phyloP scores from a whole-genome alignment of 1,140 invertebrate species.

The Bombus soroeensis region DNA sequence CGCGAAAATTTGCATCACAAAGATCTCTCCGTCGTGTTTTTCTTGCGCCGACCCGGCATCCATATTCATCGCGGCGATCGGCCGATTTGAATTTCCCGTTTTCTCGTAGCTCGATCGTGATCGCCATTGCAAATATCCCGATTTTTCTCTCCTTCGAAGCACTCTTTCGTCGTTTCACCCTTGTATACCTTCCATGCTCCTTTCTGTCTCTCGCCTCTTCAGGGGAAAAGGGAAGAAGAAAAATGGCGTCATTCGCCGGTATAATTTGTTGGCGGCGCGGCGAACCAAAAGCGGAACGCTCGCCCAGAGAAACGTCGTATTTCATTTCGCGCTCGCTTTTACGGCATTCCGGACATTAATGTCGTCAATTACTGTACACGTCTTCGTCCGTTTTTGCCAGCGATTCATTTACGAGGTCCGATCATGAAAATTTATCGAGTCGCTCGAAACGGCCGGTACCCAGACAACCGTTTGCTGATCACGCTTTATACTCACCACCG shows the following conservation, averaged over 20 bases:
- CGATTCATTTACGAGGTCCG: conserved; percentile 44
- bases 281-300: conserved; percentile 37
- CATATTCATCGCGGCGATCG: conserved; percentile 66
- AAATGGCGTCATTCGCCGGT: conserved; percentile 19
- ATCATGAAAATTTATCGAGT: conserved; percentile 52
- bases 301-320: conserved; percentile 35
- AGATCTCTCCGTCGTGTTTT: conserved; percentile 51
- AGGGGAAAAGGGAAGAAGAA: conserved; percentile 9
- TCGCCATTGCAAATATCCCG: conserved; percentile 35
- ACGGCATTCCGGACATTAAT: conserved; percentile 40
- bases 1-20: conserved; percentile 59
- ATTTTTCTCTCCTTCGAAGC: conserved; percentile 45
- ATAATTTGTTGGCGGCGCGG: conserved; percentile 51
- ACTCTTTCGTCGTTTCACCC: neutral
- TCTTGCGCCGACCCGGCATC: conserved; percentile 40
- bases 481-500: neutral
- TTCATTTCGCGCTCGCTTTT: conserved; percentile 49
- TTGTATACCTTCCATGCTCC: neutral
- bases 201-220: neutral
- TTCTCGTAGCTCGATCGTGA: conserved; percentile 63
- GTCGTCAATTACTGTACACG: conserved; percentile 47
- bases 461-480: neutral
- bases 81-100: conserved; percentile 69
- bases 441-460: neutral
- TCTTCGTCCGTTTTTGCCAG: conserved; percentile 43